Evolutionary conservation across 2,888 invertebrate genomes (phyloP).

Genomic region (Spodoptera exigua): DNA sequence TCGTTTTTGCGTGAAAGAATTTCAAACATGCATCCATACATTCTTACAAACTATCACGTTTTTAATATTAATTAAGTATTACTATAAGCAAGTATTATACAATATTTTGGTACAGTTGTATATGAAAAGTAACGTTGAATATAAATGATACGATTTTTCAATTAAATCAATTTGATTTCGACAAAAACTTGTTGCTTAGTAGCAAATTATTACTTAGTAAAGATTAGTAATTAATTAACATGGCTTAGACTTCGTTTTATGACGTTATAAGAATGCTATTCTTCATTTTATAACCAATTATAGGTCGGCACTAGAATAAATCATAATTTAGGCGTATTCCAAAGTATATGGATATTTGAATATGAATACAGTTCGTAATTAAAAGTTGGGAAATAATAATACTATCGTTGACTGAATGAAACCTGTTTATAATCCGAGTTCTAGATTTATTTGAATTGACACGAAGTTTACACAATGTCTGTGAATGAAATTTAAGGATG

Average conservation of each 20-base stretch:
- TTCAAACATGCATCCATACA: too few relatives aligned
- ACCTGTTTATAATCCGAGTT: conserved; percentile 33
- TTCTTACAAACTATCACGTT: too few relatives aligned
- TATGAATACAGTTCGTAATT: conserved; percentile 25
- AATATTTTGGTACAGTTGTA: too few relatives aligned
- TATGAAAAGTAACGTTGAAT: too few relatives aligned
- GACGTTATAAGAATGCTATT: not conserved
- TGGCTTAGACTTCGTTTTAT: conserved; percentile 1
- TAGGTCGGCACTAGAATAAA: not conserved
- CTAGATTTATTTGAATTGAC: conserved; percentile 17
- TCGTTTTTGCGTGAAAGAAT: too few relatives aligned
- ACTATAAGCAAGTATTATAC: too few relatives aligned
- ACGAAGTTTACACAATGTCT: conserved; percentile 5
- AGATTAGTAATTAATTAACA: conserved; percentile 1
- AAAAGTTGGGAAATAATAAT: conserved; percentile 14
- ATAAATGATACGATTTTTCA: too few relatives aligned
- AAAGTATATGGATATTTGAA: conserved; percentile 12
- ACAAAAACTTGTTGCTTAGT: too few relatives aligned
- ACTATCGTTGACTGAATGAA: conserved; percentile 31
- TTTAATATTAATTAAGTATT: too few relatives aligned
- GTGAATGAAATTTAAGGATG: too few relatives aligned
- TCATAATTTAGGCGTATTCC: not conserved
- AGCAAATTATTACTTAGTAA: too few relatives aligned
- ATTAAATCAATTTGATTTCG: too few relatives aligned
- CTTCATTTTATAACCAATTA: not conserved